Conservation (phyloP, 2,888 invertebrate species). For the Pediacus dermestoides region DNA sequence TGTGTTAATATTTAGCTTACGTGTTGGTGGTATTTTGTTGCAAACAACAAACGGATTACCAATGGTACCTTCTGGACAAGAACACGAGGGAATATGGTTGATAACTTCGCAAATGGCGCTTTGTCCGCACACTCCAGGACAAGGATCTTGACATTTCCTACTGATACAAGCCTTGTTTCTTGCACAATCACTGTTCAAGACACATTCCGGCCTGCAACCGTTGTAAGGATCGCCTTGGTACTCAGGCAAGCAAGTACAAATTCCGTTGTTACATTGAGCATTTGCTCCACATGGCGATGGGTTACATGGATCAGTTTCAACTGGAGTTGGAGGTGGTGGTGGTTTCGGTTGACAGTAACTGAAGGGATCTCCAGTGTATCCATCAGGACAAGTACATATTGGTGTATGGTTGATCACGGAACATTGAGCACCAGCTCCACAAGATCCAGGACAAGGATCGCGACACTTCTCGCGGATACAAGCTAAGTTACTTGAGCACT, state of each 20-base stretch:
- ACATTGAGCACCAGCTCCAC: slow-evolving; percentile 71
- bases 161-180: slow-evolving; percentile 65
- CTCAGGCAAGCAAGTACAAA: slow-evolving; percentile 71
- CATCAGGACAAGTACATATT: slow-evolving; percentile 67
- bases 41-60: slow-evolving; percentile 68
- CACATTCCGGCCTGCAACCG: slow-evolving; percentile 70
- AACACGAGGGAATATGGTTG: slow-evolving; percentile 67
- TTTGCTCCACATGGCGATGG: slow-evolving; percentile 74
- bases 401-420: slow-evolving; percentile 72
- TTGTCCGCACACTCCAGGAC: slow-evolving; percentile 71
- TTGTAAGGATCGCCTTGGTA: slow-evolving; percentile 76
- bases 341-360: slow-evolving; percentile 49
- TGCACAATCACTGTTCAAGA: slow-evolving; percentile 67
- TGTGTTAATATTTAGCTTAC: no score
- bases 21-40: no score
- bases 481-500: slow-evolving; percentile 70
- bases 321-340: slow-evolving; percentile 42
- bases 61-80: slow-evolving; percentile 64
- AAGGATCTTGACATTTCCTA: slow-evolving; percentile 74
- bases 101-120: slow-evolving; percentile 70
- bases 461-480: slow-evolving; percentile 73
- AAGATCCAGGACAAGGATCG: slow-evolving; percentile 80
- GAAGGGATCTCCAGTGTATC: slow-evolving; percentile 73
- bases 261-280: slow-evolving; percentile 67
- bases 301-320: slow-evolving; percentile 57